Conservation (phyloP, 2,888 invertebrate genomes). For the Sphaerophoria rueppellii region DNA sequence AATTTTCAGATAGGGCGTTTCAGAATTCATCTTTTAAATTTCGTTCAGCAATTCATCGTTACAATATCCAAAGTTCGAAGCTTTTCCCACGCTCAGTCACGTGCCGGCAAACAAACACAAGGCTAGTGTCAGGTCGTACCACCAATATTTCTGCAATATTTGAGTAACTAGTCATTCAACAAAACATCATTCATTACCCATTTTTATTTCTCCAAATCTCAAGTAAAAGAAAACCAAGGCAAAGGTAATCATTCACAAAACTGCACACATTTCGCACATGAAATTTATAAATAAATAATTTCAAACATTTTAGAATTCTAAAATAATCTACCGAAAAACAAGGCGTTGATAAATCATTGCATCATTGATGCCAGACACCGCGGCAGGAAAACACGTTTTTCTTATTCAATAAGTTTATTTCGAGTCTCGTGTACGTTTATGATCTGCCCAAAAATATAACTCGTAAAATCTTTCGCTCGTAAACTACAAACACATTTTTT, state of each 20-base stretch:
- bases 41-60: too few relatives aligned
- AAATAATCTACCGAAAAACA: neutral
- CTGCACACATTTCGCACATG: constrained; percentile 3
- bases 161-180: too few relatives aligned
- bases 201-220: too few relatives aligned
- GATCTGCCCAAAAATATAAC: constrained; percentile 51
- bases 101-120: too few relatives aligned
- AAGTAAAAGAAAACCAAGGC: too few relatives aligned
- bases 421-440: constrained; percentile 27
- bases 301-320: constrained; percentile 28
- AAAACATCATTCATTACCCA: too few relatives aligned
- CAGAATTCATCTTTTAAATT: too few relatives aligned
- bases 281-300: constrained; percentile 43
- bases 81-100: too few relatives aligned
- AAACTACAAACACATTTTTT: constrained; percentile 28
- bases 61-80: too few relatives aligned
- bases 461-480: constrained; percentile 24
- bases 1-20: too few relatives aligned
- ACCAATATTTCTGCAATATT: too few relatives aligned
- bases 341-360: constrained; percentile 46
- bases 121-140: too few relatives aligned
- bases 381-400: constrained; percentile 28
- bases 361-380: constrained; percentile 34
- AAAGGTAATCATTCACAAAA: neutral
- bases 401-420: constrained; percentile 52